These are phyloP conservation scores for Anastatus disparis DNA, from an alignment of 1,140 invertebrate genomes.

Conservation along the genomic window DNA sequence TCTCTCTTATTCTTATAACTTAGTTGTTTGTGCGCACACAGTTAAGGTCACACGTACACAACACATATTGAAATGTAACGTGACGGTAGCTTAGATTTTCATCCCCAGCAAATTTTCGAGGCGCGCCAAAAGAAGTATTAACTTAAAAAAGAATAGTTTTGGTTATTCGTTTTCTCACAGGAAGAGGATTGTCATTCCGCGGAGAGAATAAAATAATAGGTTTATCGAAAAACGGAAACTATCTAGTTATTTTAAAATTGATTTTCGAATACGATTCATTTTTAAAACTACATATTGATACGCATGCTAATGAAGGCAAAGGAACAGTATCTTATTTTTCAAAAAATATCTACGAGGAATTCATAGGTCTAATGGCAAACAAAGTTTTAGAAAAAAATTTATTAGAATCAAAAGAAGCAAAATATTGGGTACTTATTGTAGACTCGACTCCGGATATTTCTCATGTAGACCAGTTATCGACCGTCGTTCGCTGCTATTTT, in stretches of 20 bases:
- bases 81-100: too few species aligned
- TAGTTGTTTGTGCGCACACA: too few species aligned
- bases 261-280: constrained; percentile 56
- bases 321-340: constrained; percentile 55
- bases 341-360: constrained; percentile 49
- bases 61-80: too few species aligned
- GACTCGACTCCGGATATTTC: neutral
- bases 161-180: constrained; percentile 44
- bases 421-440: neutral
- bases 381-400: neutral
- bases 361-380: constrained; percentile 20
- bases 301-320: constrained; percentile 51
- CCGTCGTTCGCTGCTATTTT: neutral
- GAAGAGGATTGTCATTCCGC: too few species aligned
- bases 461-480: neutral
- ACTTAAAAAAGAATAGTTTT: too few species aligned
- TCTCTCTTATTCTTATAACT: too few species aligned
- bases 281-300: constrained; percentile 51
- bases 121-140: too few species aligned
- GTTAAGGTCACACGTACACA: too few species aligned
- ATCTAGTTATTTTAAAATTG: constrained; percentile 48
- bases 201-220: constrained; percentile 46
- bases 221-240: constrained; percentile 50
- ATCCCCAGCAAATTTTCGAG: too few species aligned
- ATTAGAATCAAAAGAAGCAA: neutral